Percentiles rank a stretch among this genome's conserved stretches.
Conservation (phyloP, 2,113 vertebrate species). For the Chaetops frenatus region DNA sequence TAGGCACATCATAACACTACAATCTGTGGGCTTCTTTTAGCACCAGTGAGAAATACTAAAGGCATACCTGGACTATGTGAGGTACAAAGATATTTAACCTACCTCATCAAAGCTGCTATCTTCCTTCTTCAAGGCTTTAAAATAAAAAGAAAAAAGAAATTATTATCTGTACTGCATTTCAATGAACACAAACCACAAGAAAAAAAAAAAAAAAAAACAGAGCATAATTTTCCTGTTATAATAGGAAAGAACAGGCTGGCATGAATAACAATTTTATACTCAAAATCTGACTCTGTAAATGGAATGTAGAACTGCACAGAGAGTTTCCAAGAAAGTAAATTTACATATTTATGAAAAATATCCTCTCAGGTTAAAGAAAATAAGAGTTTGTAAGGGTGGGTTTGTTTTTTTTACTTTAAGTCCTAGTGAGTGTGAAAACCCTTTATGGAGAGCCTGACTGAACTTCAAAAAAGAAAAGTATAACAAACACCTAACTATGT, state of each 20-base stretch:
- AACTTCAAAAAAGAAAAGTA: background rate
- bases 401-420: background rate
- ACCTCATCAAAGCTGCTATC: constrained; percentile 94
- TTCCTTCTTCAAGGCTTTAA: constrained; percentile 95
- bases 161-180: constrained; percentile 50
- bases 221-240: constrained; percentile 17
- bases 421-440: background rate
- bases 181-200: background rate
- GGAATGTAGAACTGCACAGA: background rate
- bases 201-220: background rate
- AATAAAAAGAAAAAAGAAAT: constrained; percentile 64
- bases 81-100: constrained; percentile 60
- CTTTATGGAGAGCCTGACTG: background rate
- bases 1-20: background rate
- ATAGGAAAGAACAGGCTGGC: constrained; percentile 29
- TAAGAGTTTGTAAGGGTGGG: background rate
- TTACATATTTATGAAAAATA: constrained; percentile 65
- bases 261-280: constrained; percentile 43
- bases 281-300: constrained; percentile 45
- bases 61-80: background rate
- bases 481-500: background rate
- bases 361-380: constrained; percentile 21
- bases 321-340: constrained; percentile 3
- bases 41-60: background rate
- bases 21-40: background rate